Evolutionary conservation across 2,888 invertebrate genomes (phyloP).

Genomic region (Pammene aurita): DNA sequence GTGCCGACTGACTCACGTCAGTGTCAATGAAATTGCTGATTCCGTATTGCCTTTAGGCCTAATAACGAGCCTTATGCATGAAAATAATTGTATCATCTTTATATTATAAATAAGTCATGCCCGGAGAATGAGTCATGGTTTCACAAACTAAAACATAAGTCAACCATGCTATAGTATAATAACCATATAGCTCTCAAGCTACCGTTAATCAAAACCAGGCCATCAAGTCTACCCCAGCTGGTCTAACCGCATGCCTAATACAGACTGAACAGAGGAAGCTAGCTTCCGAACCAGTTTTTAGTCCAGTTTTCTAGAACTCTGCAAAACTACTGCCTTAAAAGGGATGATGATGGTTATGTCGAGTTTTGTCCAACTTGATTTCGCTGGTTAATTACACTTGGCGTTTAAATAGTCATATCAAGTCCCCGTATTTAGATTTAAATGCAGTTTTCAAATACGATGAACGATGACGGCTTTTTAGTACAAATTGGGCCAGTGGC

Average conservation of each 20-base stretch:
- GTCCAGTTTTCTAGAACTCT: slow-evolving; percentile 22
- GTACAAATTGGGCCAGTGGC: no score
- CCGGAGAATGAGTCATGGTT: no score
- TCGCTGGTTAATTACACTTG: not conserved
- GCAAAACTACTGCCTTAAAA: not conserved
- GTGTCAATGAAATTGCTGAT: no score
- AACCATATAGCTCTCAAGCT: not conserved
- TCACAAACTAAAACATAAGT: no score
- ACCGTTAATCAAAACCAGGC: slow-evolving; percentile 43
- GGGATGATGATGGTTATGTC: not conserved
- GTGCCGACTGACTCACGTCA: no score
- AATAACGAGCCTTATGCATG: no score
- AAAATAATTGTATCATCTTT: no score
- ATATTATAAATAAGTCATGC: no score
- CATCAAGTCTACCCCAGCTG: slow-evolving; percentile 44
- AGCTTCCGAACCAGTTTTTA: slow-evolving; percentile 47
- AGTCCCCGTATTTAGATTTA: not conserved
- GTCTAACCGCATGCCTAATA: slow-evolving; percentile 45
- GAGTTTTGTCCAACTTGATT: slow-evolving; percentile 1
- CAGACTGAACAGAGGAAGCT: slow-evolving; percentile 46
- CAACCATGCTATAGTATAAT: not conserved
- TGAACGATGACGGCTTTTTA: not conserved
- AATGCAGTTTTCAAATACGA: not conserved
- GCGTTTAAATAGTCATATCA: not conserved
- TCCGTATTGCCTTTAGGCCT: no score